phyloP scores from a whole-genome alignment of 1,140 invertebrate species.

The Hylaeus volcanicus region DNA sequence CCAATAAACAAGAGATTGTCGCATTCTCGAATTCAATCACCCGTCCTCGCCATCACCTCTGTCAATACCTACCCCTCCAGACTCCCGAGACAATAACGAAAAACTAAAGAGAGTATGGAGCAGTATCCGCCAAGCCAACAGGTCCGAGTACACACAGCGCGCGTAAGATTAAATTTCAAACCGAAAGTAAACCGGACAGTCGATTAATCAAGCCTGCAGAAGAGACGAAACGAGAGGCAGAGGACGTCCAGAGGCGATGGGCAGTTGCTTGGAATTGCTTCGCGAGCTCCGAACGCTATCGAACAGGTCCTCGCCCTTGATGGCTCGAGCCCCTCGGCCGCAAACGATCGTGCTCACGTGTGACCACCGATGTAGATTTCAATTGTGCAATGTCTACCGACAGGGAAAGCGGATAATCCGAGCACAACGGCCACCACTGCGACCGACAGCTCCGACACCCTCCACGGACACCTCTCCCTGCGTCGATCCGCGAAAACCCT shows the following conservation, averaged over 20 bases:
- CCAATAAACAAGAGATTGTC: no score
- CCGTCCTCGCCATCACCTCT: no score
- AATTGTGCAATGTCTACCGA: constrained; percentile 70
- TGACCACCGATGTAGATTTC: constrained; percentile 71
- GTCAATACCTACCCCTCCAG: no score
- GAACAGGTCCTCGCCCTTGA: constrained; percentile 26
- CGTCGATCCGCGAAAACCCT: constrained; percentile 38
- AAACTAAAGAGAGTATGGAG: no score
- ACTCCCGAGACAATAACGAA: no score
- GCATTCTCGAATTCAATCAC: no score
- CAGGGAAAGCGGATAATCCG: constrained; percentile 69
- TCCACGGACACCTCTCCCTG: constrained; percentile 28
- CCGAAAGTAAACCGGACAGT: constrained; percentile 57
- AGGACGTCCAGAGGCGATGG: neutral
- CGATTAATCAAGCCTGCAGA: constrained; percentile 28
- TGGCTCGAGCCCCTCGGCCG: constrained; percentile 42
- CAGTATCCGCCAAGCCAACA: no score
- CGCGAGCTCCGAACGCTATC: constrained; percentile 32
- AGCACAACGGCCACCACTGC: constrained; percentile 31
- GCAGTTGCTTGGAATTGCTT: constrained; percentile 37
- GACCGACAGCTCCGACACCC: constrained; percentile 53
- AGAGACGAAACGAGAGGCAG: neutral
- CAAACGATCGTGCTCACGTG: constrained; percentile 60
- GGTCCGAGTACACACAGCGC: neutral
- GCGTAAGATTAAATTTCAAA: constrained; percentile 59